Conservation (phyloP, 2,113 vertebrate species). For the Dicerorhinus sumatrensis region DNA sequence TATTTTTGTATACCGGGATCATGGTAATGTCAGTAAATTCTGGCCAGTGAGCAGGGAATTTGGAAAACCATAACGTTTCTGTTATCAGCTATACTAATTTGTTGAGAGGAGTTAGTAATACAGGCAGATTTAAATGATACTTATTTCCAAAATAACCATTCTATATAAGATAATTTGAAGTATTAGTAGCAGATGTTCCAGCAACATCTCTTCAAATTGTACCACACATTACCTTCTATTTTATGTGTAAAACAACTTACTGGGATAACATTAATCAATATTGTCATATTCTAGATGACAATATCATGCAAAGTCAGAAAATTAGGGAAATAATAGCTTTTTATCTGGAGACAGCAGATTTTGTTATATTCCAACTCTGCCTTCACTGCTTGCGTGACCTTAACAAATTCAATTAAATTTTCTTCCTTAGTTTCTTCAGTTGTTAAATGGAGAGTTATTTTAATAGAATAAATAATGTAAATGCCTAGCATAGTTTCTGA, state of each 20-base stretch:
- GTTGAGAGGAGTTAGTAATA: neutral
- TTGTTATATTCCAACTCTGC: neutral
- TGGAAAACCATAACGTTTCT: neutral
- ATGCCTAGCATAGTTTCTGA: neutral
- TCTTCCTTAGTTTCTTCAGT: neutral
- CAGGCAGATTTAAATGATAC: neutral
- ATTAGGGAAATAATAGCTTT: fast-evolving
- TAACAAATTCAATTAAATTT: neutral
- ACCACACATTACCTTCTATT: neutral
- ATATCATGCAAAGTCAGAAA: too few species aligned
- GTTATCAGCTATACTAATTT: neutral
- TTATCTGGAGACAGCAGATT: neutral
- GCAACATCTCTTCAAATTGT: neutral
- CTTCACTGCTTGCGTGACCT: neutral
- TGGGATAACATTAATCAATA: neutral
- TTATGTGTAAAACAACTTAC: neutral
- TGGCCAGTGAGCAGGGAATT: neutral
- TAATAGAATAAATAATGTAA: neutral
- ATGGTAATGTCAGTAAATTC: neutral
- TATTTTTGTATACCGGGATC: neutral
- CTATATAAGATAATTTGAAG: neutral
- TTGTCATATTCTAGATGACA: neutral
- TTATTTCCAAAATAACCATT: neutral
- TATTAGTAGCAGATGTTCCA: neutral
- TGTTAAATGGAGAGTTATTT: neutral